Percentiles rank a stretch among this genome's conserved stretches.
Evolutionary conservation across 2,888 invertebrate species (phyloP).

Genomic region (Pseudanteris insignis): DNA sequence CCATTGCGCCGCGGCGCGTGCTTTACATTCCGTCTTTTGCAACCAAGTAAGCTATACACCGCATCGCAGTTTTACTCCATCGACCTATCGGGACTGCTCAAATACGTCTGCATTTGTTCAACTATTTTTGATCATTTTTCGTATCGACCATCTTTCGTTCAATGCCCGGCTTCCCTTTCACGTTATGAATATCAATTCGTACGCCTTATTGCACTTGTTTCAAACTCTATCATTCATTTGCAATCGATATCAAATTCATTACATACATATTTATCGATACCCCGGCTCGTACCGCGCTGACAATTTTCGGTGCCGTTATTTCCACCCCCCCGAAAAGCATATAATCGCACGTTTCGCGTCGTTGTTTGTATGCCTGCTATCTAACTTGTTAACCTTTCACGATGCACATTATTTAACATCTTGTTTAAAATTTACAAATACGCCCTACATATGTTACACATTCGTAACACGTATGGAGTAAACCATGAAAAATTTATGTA

Average conservation of each 20-base stretch:
- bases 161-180: conserved; percentile 6
- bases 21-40: conserved; percentile 34
- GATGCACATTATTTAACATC: no score
- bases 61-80: conserved; percentile 39
- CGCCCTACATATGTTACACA: no score
- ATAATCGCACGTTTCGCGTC: no score
- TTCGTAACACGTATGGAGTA: no score
- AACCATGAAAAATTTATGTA: no score
- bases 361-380: no score
- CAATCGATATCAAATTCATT: conserved; percentile 9
- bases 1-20: conserved; percentile 32
- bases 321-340: no score
- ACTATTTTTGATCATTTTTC: conserved; percentile 34
- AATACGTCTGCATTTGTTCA: conserved; percentile 29
- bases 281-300: no score
- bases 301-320: no score
- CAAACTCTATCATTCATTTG: background rate
- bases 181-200: conserved; percentile 22
- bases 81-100: conserved; percentile 34
- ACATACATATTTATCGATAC: conserved; percentile 4
- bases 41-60: conserved; percentile 29
- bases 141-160: conserved; percentile 16
- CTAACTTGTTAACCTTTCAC: no score
- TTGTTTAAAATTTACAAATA: no score
- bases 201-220: conserved; percentile 12